These are phyloP conservation scores for Malurus cyaneus DNA, from an alignment of 2,113 vertebrate genomes.

Conservation along the genomic window DNA sequence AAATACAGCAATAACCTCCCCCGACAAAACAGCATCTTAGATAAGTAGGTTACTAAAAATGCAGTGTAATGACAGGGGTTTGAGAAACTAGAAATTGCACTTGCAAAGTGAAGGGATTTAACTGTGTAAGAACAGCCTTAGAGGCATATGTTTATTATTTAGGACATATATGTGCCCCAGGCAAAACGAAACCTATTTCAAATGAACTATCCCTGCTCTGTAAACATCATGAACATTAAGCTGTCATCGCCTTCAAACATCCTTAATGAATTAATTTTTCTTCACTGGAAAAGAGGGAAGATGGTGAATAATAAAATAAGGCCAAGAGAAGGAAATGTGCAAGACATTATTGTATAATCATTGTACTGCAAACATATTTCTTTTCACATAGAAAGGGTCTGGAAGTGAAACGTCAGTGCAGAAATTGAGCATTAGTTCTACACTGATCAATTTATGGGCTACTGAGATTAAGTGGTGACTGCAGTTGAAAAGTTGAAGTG, in stretches of 20 bases:
- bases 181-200: background rate
- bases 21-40: background rate
- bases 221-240: background rate
- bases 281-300: background rate
- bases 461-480: background rate
- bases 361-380: background rate
- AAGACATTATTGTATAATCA: background rate
- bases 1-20: background rate
- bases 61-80: background rate
- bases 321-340: background rate
- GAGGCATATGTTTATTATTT: constrained; percentile 26
- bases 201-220: background rate
- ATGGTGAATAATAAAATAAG: background rate
- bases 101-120: background rate
- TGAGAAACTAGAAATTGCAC: background rate
- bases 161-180: background rate
- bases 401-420: background rate
- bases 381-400: background rate
- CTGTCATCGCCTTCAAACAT: background rate
- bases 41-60: constrained; percentile 36
- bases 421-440: background rate
- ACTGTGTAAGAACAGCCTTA: background rate
- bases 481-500: background rate
- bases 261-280: background rate
- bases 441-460: background rate